These are phyloP conservation scores for Threskiornis aethiopicus DNA, from an alignment of 2,797 vertebrate species.

Conservation along the genomic window DNA sequence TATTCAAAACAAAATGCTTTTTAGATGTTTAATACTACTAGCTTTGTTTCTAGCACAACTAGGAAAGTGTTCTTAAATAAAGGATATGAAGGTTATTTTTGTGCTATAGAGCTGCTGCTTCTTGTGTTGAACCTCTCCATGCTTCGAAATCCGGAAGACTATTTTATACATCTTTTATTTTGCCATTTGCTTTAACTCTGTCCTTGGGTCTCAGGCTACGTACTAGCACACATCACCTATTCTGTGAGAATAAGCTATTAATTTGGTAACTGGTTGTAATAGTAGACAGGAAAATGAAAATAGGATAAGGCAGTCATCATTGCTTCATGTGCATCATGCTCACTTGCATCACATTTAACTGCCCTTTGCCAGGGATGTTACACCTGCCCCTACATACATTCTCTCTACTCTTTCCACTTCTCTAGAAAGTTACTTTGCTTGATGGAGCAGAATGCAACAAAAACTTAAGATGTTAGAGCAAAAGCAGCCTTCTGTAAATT, in stretches of 20 bases:
- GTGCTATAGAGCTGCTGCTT: neutral
- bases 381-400: neutral
- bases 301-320: neutral
- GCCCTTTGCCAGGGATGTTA: neutral
- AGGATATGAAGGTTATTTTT: neutral
- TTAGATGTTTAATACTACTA: neutral
- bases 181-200: neutral
- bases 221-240: accelerated
- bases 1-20: neutral
- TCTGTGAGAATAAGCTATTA: neutral
- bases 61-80: neutral
- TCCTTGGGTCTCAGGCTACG: neutral
- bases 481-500: neutral
- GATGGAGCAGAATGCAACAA: neutral
- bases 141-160: neutral
- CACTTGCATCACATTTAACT: neutral
- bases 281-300: neutral
- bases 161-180: neutral
- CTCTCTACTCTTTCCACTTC: neutral
- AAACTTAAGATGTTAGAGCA: neutral
- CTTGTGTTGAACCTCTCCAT: neutral
- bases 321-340: neutral
- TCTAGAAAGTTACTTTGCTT: neutral
- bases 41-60: neutral
- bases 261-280: neutral